Evolutionary conservation across 2,797 vertebrate species (phyloP).

Genomic region (Halcyon chelicuti): DNA sequence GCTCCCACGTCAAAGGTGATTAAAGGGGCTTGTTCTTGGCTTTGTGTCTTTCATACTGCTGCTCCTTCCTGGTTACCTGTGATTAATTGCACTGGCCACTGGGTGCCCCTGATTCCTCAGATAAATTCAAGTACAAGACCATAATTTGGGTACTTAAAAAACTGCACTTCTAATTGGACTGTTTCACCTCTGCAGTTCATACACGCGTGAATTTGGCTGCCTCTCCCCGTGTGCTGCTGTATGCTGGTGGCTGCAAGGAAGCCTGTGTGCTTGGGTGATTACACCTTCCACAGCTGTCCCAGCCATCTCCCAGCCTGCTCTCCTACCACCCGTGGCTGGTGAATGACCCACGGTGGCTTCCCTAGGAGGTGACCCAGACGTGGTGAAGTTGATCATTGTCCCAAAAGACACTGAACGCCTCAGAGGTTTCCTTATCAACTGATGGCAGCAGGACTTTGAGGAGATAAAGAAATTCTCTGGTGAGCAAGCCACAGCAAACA

Average conservation of each 20-base stretch:
- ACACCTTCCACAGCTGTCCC: not conserved
- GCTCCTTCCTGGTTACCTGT: not conserved
- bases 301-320: not conserved
- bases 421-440: not conserved
- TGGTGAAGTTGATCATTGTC: not conserved
- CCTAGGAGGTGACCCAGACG: not conserved
- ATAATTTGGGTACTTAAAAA: not conserved
- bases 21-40: not conserved
- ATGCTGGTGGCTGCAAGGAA: not conserved
- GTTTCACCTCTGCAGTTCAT: not conserved
- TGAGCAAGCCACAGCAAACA: not conserved
- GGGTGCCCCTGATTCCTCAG: not conserved
- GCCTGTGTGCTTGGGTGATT: not conserved
- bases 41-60: not conserved
- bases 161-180: not conserved
- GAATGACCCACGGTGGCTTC: fast-evolving
- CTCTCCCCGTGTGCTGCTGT: not conserved
- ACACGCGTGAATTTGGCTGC: not conserved
- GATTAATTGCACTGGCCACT: not conserved
- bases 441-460: not conserved
- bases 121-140: not conserved
- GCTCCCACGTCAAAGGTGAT: not conserved
- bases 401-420: not conserved
- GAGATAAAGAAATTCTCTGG: not conserved
- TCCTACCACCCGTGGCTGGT: fast-evolving